These are phyloP conservation scores for Corvus hawaiiensis DNA, from an alignment of 2,113 vertebrate genomes.

Conservation along the genomic window DNA sequence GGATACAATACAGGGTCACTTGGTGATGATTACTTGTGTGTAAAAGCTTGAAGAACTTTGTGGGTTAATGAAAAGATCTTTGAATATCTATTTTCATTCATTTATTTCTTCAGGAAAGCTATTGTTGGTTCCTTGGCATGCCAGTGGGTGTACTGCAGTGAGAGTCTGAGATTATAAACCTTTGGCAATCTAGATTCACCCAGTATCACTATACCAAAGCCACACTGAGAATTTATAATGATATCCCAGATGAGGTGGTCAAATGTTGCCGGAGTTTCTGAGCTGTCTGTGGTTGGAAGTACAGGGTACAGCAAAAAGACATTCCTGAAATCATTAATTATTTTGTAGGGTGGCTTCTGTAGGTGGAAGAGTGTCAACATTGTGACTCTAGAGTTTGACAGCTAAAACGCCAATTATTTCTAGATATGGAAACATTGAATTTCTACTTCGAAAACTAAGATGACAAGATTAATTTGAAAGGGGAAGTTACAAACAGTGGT, in stretches of 20 bases:
- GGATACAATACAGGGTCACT: background rate
- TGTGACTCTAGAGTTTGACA: background rate
- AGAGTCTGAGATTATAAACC: background rate
- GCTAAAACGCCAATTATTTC: background rate
- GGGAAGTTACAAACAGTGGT: background rate
- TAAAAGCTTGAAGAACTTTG: background rate
- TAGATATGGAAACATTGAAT: background rate
- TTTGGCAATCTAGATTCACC: background rate
- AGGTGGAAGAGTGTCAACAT: background rate
- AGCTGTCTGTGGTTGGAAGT: background rate
- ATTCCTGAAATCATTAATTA: background rate
- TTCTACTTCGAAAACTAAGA: background rate
- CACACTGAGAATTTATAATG: background rate
- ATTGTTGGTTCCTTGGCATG: background rate
- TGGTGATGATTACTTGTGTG: background rate
- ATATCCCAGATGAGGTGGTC: background rate
- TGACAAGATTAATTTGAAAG: background rate
- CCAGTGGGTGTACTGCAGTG: background rate
- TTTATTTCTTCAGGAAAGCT: background rate
- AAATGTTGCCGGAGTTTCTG: background rate
- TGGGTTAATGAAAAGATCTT: background rate
- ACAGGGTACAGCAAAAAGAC: background rate
- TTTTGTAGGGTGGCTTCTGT: background rate
- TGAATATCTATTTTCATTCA: background rate
- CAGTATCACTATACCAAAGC: background rate